These are phyloP conservation scores for Gnathonemus echidnorhynchus DNA, from an alignment of 2,113 vertebrate genomes.

Conservation along the genomic window DNA sequence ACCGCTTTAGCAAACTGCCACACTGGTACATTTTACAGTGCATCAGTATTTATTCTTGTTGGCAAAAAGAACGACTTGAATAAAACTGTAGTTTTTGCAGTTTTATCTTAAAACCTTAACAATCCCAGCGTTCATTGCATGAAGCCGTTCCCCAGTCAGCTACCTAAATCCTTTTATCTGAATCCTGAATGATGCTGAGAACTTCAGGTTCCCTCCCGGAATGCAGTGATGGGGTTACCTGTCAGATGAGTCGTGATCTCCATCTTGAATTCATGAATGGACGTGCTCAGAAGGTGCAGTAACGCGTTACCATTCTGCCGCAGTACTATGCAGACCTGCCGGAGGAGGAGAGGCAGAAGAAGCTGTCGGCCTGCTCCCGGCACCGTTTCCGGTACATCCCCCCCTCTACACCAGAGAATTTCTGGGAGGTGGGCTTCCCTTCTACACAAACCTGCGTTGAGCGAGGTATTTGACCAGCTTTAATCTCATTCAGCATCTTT, in stretches of 20 bases:
- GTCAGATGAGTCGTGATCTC: background rate
- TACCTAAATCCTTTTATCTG: background rate
- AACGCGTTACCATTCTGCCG: background rate
- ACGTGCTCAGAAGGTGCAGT: background rate
- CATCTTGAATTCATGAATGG: background rate
- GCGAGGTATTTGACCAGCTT: slow-evolving; percentile 65
- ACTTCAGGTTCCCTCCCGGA: background rate
- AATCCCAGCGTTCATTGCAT: background rate
- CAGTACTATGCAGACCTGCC: slow-evolving; percentile 90
- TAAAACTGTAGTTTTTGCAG: background rate
- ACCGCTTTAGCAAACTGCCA: background rate
- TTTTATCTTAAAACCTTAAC: background rate
- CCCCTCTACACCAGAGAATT: slow-evolving; percentile 87
- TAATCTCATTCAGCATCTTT: background rate
- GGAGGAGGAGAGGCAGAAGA: slow-evolving; percentile 78
- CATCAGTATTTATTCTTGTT: background rate
- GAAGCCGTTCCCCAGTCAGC: background rate
- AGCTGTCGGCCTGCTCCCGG: slow-evolving; percentile 81
- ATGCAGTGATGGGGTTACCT: background rate
- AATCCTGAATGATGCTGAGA: background rate
- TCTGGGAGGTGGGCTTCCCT: slow-evolving; percentile 97
- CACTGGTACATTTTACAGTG: background rate
- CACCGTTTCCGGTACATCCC: slow-evolving; percentile 84
- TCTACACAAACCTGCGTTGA: slow-evolving; percentile 90
- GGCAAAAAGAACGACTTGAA: background rate